Evolutionary conservation across 2,797 vertebrate species (phyloP), one percentile per base, ranked within the genome.

Genomic region (Sebastolobus alascanus): DNA sequence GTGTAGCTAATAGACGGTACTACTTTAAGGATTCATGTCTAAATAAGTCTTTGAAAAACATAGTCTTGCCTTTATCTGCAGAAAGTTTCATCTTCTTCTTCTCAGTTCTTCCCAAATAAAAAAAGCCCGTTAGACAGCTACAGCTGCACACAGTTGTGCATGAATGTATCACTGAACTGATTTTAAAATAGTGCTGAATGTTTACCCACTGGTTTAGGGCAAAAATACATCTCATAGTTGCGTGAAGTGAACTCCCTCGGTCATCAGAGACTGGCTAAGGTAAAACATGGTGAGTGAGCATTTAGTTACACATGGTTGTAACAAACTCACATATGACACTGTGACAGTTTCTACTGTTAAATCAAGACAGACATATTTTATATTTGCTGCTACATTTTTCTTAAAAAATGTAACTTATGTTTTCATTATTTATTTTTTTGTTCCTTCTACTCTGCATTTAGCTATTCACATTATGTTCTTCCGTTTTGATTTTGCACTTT

Each of bases 131-230:
- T 52, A 52, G 52, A 74, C 66, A 69, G 64, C 58, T 29, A 3
- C 67, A n/a, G 75, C 65, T 35, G n/a, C 69, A 78, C 75, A 67
- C 63, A 80, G 83, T 68, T 43, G 33, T 68, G 73, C 20, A 80
- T 74, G 31, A 12, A 52, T 55, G 52, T 54, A 59, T 43, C 73
- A n/a, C 71, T 73, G 73, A 72, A 37, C 14, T 69, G 73, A 50
- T 76, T 83, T 60, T 37, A 76, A 81, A 83, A 78, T 82, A 86
- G 73, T 59, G 43, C 68, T 25, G 55, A 75, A 82, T 38, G 4
- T 84, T 84, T 68, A 70, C 66, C 52, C 59, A 6, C 60, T 38
- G 43, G 46, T 78, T 81, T 16, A n/a, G 14, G 18, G 55, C 56
- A 55, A 22, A 77, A 75, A 84, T 64, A 43, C 40, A 64, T 59